Evolutionary conservation across 2,888 invertebrate genomes (phyloP), one percentile per base, ranked within the genome.

Genomic region (Lycia hirtaria): DNA sequence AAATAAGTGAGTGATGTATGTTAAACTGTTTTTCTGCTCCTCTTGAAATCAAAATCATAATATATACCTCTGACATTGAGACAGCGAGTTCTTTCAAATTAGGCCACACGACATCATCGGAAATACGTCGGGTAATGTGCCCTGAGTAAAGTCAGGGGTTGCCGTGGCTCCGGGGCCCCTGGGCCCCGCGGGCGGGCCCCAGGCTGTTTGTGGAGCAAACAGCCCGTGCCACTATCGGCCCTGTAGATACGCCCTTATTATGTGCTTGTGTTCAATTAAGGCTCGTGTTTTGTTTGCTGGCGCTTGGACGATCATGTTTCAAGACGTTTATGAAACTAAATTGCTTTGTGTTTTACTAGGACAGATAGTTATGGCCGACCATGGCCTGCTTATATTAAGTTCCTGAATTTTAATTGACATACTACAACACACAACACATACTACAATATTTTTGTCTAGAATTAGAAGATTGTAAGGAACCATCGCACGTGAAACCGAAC

Each of bases 251-350:
- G 17, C 30, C 43, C 19, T 60, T 47, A 59, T 51, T 47, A 56
- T 49, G 56, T 56, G 55, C 53, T 64, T 58, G 63, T 61, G 47
- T 62, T 64, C 59, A 66, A 64, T 64, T 58, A 62, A 48, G 56
- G 20, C 26, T 3, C 33, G 32, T 47, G 40, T 51, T 55, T 47
- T 40, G 49, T 49, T 30, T 49, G 51, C 15, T 12, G 10, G 3
- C 32, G 14, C 47, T 44, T 20, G 24, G 38, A 30, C 43, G 26
- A 38, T 50, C 32, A 30, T 38, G 22, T 20, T 49, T 35, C 15
- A 17, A 43, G 43, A 24, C 15, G 20, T 20, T 38, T 37, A 28
- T 15, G 20, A 20, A 24, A 20, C 20, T 47, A 47, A 47, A 47
- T 22, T 33, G 33, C 33, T 14, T 32, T 32, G 24, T 24, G 40